Evolutionary conservation across 2,113 vertebrate genomes (phyloP).

Genomic region (Periophthalmus modestus): DNA sequence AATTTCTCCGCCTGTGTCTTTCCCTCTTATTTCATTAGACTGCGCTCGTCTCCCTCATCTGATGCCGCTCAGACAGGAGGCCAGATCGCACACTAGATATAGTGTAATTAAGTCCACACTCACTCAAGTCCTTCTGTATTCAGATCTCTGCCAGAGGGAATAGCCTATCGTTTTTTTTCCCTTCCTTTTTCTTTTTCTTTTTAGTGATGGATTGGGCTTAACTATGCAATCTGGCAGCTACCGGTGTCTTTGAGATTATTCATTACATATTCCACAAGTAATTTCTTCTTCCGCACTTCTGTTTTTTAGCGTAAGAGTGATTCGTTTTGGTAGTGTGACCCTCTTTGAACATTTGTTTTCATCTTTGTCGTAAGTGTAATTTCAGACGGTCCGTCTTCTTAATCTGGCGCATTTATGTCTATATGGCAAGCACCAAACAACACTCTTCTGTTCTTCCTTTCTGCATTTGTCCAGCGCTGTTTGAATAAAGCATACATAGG

Average conservation of each 20-base stretch:
- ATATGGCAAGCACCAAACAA: background rate
- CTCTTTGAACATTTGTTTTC: slow-evolving; percentile 22
- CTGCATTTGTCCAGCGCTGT: slow-evolving; percentile 11
- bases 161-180: slow-evolving; percentile 17
- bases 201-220: slow-evolving; percentile 60
- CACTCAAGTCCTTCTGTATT: slow-evolving; percentile 51
- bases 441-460: slow-evolving; percentile 1
- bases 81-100: slow-evolving; percentile 60
- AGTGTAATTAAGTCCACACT: slow-evolving; percentile 57
- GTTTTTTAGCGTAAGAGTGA: background rate
- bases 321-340: background rate
- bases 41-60: slow-evolving; percentile 53
- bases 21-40: slow-evolving; percentile 58
- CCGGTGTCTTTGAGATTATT: slow-evolving; percentile 57
- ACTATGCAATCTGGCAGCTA: slow-evolving; percentile 60
- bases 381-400: slow-evolving; percentile 5
- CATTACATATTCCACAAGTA: slow-evolving; percentile 59
- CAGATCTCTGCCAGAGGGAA: slow-evolving; percentile 52
- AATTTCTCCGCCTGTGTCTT: slow-evolving; percentile 41
- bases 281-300: slow-evolving; percentile 24
- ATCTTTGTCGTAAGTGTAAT: slow-evolving; percentile 19
- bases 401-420: background rate
- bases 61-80: slow-evolving; percentile 23
- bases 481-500: slow-evolving; percentile 28
- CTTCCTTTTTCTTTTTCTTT: slow-evolving; percentile 20